Conservation (phyloP, 2,797 vertebrate genomes). For the Crenuchus spilurus region DNA sequence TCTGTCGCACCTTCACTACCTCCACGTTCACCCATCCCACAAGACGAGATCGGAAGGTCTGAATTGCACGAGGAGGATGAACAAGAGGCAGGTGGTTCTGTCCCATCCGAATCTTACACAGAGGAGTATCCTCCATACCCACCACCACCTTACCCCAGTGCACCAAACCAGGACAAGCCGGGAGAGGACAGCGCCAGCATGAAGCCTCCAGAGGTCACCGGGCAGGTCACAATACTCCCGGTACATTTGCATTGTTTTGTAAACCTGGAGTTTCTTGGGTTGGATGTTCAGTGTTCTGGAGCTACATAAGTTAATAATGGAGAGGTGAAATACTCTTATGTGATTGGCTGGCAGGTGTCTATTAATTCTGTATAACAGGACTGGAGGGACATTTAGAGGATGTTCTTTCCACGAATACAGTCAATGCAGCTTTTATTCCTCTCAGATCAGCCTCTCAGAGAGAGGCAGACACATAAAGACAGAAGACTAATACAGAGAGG, state of each 20-base stretch:
- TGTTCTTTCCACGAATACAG: too few species aligned
- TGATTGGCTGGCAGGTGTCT: too few species aligned
- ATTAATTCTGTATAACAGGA: too few species aligned
- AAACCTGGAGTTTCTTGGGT: too few species aligned
- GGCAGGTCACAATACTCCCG: conserved; percentile 82
- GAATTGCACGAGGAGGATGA: conserved; percentile 64
- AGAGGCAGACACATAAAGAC: not conserved
- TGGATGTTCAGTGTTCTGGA: too few species aligned
- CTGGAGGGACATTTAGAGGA: too few species aligned
- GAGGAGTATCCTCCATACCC: conserved; percentile 92
- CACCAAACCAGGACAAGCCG: conserved; percentile 73
- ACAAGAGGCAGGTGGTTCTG: conserved; percentile 60
- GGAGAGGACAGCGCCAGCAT: conserved; percentile 78
- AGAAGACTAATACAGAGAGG: not conserved
- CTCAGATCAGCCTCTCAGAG: too few species aligned
- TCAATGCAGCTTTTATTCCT: too few species aligned
- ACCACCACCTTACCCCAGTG: conserved; percentile 87
- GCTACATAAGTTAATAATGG: too few species aligned
- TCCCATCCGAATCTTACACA: conserved; percentile 72
- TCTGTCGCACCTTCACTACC: conserved; percentile 49
- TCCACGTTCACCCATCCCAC: conserved; percentile 67
- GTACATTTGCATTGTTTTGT: too few species aligned
- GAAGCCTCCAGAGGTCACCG: conserved; percentile 86
- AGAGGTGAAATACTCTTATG: too few species aligned
- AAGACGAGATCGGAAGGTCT: conserved; percentile 56